Percentiles rank a stretch among this genome's conserved stretches.
Conservation (phyloP, 2,888 invertebrate genomes). For the Caenorhabditis sinica region DNA sequence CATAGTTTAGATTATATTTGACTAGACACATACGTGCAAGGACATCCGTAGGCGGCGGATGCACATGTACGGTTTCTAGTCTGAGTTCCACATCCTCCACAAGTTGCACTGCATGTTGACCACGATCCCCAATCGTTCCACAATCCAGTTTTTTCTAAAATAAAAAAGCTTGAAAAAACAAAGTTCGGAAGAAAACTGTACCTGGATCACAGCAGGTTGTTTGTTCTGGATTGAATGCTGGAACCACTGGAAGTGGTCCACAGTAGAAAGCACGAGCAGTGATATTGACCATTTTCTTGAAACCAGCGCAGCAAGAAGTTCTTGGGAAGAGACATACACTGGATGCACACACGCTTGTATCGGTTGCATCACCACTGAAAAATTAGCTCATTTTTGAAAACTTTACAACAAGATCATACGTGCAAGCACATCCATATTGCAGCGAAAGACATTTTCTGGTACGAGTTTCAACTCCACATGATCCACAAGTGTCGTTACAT, state of each 20-base stretch:
- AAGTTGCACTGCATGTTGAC: slow-evolving; percentile 66
- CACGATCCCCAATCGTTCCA: slow-evolving; percentile 71
- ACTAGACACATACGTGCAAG: slow-evolving; percentile 67
- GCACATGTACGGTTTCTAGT: slow-evolving; percentile 67
- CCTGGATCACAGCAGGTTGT: slow-evolving; percentile 72
- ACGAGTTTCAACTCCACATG: slow-evolving; percentile 67
- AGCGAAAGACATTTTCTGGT: slow-evolving; percentile 70
- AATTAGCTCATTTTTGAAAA: too few species aligned
- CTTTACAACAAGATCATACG: slow-evolving; percentile 47
- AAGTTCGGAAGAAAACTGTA: neutral
- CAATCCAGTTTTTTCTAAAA: slow-evolving; percentile 67
- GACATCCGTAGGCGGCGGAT: slow-evolving; percentile 71
- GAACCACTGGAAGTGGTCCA: slow-evolving; percentile 64
- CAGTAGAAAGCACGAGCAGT: slow-evolving; percentile 57
- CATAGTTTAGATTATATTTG: neutral
- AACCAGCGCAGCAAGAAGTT: slow-evolving; percentile 69
- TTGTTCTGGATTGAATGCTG: slow-evolving; percentile 54
- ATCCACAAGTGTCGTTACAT: slow-evolving; percentile 76
- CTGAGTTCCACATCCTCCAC: slow-evolving; percentile 71
- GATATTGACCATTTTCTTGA: slow-evolving; percentile 55
- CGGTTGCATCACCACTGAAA: slow-evolving; percentile 57
- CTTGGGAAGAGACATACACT: slow-evolving; percentile 70
- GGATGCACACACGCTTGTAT: slow-evolving; percentile 38
- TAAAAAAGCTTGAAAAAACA: neutral
- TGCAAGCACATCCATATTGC: slow-evolving; percentile 74